Evolutionary conservation across 2,888 invertebrate species (phyloP).

Genomic region (Gandaritis pyraliata): DNA sequence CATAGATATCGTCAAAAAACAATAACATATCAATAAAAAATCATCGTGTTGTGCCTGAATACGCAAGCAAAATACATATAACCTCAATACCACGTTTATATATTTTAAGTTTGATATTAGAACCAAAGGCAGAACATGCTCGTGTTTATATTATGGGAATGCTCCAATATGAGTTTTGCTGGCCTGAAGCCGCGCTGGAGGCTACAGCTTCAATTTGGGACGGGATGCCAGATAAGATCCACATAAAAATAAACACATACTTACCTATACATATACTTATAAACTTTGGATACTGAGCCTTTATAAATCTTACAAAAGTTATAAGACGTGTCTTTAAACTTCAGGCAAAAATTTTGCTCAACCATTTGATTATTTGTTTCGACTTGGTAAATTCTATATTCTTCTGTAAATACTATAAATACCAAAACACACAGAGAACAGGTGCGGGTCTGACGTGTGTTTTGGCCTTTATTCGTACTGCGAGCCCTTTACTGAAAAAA

Average conservation of each 20-base stretch:
- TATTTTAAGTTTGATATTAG: constrained; percentile 9
- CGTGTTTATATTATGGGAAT: constrained; percentile 25
- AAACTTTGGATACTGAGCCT: background rate
- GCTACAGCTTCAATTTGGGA: constrained; percentile 25
- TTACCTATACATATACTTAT: background rate
- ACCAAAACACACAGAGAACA: no score
- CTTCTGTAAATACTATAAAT: no score
- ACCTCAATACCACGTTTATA: background rate
- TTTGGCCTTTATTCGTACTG: no score
- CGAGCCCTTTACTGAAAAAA: no score
- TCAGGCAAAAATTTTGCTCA: no score
- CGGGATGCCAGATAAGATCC: constrained; percentile 23
- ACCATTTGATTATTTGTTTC: no score
- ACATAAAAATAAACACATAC: constrained; percentile 30
- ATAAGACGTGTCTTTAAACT: background rate
- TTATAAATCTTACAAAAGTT: background rate
- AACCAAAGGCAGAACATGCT: constrained; percentile 10
- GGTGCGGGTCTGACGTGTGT: no score
- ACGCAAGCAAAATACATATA: background rate
- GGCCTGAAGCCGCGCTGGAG: constrained; percentile 17
- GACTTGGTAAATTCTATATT: no score
- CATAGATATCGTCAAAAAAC: no score
- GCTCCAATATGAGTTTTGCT: constrained; percentile 26
- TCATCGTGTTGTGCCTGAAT: background rate
- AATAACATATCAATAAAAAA: no score